A percentile compares a stretch with the other conserved stretches of the same genome.
These are phyloP conservation scores for Epizoanthus scotinus DNA, from an alignment of 92 coral and sea anemone genomes.

Conservation along the genomic window DNA sequence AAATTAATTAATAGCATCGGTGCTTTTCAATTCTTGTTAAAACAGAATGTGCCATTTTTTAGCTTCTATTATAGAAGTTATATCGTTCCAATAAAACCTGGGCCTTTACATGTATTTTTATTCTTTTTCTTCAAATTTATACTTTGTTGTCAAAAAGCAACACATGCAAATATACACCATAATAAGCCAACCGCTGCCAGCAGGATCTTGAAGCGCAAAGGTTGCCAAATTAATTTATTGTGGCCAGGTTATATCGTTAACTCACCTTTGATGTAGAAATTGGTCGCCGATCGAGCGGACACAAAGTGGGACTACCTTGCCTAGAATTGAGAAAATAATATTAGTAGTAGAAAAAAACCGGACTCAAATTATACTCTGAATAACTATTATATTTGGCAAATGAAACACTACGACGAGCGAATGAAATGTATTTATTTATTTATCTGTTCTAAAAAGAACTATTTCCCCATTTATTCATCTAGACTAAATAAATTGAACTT, in stretches of 20 bases:
- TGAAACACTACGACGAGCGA: neutral
- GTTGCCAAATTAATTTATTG: neutral
- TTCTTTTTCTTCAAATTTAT: no score
- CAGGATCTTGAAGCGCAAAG: neutral
- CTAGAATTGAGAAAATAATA: conserved; percentile 23
- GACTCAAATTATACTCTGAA: neutral
- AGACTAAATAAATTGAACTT: neutral
- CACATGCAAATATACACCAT: neutral
- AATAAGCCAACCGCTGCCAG: neutral
- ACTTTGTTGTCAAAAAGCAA: no score
- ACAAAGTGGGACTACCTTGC: conserved; percentile 84
- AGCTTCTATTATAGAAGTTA: no score
- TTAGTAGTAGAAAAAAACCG: neutral
- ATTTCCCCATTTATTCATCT: neutral
- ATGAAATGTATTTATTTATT: neutral
- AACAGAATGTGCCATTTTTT: neutral
- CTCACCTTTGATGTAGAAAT: conserved; percentile 89
- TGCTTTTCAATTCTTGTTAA: no score
- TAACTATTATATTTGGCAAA: neutral
- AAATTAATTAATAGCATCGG: neutral
- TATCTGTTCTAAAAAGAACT: neutral
- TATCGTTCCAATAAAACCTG: no score
- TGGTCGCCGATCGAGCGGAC: conserved; percentile 95
- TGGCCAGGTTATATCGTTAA: neutral
- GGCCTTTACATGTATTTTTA: no score